Evolutionary conservation across 2,888 invertebrate genomes (phyloP), one percentile per base, ranked within the genome.

Genomic region (Cacoxenus indagator): DNA sequence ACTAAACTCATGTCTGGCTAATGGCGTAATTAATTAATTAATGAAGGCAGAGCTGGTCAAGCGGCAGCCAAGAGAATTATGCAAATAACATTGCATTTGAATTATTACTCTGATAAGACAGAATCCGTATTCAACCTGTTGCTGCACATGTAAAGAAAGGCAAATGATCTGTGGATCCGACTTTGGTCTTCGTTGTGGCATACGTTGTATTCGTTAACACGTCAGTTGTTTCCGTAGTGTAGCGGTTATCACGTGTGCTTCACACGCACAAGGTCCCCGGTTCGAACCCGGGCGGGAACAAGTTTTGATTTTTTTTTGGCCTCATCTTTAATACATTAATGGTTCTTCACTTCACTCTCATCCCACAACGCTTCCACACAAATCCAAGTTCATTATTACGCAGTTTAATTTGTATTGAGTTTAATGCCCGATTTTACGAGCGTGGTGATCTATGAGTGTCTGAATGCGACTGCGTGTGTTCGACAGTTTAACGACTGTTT

Each of bases 211-310:
- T 5, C 8, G 11, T 17, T 19, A 1, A 19, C 17, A 22, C 8
- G 9, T 2, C 8, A 22, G 4, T 4, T n/a, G 86, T 86, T 86
- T 86, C 84, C 86, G 86, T 87, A 86, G 86, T 86, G 86, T 86
- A 85, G 85, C 79, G 85, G 85, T 85, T 85, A 86, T 85, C 84
- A 85, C 85, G 84, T 85, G 85, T 82, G 85, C 84, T 85, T 85
- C 84, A 85, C 85, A 85, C 85, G 85, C 85, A 82, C 24, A 45
- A 64, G 62, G 62, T 64, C 62, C 43, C 43, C 62, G 62, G 43
- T 64, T 64, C 62, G 62, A 64, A 64, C 61, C 61, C 61, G 61
- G 61, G 61, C 61, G 61, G 61, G 37, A 61, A 61, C 61, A 61
- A 27, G 2, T 61, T 17, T 61, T 17, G 6, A 9, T 43, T 37